Percentiles rank a stretch among this genome's conserved stretches.
Conservation (phyloP, 2,113 vertebrate species). For the Alaudala cheleensis region DNA sequence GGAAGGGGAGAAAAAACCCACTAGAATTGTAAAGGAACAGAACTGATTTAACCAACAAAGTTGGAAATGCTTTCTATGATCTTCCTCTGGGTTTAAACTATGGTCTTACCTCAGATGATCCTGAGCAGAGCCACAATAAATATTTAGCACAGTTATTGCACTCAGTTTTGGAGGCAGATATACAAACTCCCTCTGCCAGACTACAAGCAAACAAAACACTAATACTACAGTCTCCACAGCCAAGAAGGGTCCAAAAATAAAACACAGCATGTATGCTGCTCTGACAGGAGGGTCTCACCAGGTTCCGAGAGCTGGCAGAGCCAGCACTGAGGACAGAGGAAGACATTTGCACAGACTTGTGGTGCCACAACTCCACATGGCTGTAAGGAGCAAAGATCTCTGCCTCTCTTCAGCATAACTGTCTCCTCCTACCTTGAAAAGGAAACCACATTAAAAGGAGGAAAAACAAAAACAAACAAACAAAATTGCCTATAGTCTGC, state of each 20-base stretch:
- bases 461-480: background rate
- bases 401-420: background rate
- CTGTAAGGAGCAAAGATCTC: background rate
- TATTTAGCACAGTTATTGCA: background rate
- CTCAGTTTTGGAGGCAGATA: background rate
- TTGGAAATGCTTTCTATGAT: background rate
- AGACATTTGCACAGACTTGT: background rate
- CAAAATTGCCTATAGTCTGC: background rate
- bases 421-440: background rate
- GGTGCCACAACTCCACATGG: background rate
- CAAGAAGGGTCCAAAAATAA: background rate
- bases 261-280: background rate
- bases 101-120: background rate
- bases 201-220: background rate
- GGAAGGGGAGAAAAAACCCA: background rate
- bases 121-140: background rate
- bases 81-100: background rate
- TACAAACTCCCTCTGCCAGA: background rate
- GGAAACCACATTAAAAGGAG: background rate
- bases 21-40: background rate
- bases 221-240: background rate
- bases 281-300: background rate
- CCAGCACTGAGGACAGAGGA: background rate
- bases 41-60: background rate
- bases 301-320: background rate